Percentiles rank a stretch among this genome's conserved stretches.
phyloP scores from a whole-genome alignment of 2,113 vertebrate species.

The Leuciscus idus region DNA sequence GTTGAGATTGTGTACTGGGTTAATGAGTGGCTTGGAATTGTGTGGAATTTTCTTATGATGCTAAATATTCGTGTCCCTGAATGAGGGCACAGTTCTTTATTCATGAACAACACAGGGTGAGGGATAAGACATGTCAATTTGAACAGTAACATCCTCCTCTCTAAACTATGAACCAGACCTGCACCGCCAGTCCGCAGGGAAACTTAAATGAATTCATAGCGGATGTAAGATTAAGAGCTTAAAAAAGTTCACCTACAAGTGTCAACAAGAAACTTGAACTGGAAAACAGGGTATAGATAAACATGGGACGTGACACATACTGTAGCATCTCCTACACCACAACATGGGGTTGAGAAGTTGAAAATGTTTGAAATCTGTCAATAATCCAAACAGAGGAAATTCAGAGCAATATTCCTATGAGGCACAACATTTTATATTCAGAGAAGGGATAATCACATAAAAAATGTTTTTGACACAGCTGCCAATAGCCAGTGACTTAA shows the following conservation, averaged over 20 bases:
- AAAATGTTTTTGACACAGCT: not conserved
- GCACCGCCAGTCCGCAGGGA: not conserved
- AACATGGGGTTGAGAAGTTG: not conserved
- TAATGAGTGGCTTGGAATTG: conserved; percentile 38
- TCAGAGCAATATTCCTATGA: too few species aligned
- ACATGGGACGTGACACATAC: not conserved
- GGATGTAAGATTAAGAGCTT: not conserved
- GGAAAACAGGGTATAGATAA: not conserved
- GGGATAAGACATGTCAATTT: not conserved
- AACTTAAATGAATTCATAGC: not conserved
- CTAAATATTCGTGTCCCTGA: not conserved
- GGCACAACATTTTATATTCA: too few species aligned
- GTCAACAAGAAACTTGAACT: conserved; percentile 15
- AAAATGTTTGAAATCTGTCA: not conserved
- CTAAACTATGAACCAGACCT: not conserved
- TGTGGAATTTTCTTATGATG: not conserved
- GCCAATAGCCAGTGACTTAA: too few species aligned
- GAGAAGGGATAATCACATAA: too few species aligned
- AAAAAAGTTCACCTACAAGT: conserved; percentile 3
- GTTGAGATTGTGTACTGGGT: conserved; percentile 14
- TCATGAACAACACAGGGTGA: not conserved
- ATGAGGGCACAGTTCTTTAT: not conserved
- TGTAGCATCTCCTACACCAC: not conserved
- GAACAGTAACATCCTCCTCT: conserved; percentile 48
- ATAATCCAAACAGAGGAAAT: too few species aligned